These are phyloP conservation scores for Leptodactylus fallax DNA, from an alignment of 2,797 vertebrate species.

Conservation along the genomic window DNA sequence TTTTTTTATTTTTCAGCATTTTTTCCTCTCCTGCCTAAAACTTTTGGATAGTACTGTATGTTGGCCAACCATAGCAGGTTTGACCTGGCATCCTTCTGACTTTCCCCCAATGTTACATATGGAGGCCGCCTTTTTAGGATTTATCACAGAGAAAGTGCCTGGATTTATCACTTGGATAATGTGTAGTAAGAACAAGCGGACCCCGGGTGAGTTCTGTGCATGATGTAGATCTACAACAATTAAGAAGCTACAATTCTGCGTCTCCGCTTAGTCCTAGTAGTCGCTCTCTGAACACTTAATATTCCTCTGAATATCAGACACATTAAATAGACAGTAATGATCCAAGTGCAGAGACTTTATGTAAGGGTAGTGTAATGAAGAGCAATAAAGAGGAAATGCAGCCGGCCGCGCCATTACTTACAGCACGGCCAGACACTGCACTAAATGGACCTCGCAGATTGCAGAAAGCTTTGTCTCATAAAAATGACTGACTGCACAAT, in stretches of 20 bases:
- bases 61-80: background rate
- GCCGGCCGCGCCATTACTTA: slow-evolving; percentile 86
- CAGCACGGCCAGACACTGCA: slow-evolving; percentile 75
- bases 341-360: slow-evolving; percentile 83
- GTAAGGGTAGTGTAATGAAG: slow-evolving; percentile 83
- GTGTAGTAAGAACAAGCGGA: background rate
- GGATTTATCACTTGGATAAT: background rate
- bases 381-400: slow-evolving; percentile 81
- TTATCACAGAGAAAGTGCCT: background rate
- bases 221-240: slow-evolving; percentile 4
- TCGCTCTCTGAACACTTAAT: slow-evolving; percentile 16
- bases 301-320: slow-evolving; percentile 80
- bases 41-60: no score
- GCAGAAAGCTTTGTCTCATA: slow-evolving; percentile 68
- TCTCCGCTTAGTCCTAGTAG: background rate
- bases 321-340: slow-evolving; percentile 85
- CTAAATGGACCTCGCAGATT: slow-evolving; percentile 76
- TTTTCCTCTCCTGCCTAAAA: no score
- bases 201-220: background rate
- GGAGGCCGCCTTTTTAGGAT: no score
- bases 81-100: no score
- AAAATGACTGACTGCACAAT: slow-evolving; percentile 60
- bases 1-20: no score
- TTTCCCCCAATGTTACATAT: no score
- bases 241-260: background rate